These are phyloP conservation scores for Julus scanicus DNA, from an alignment of 2,888 invertebrate genomes.

Conservation along the genomic window DNA sequence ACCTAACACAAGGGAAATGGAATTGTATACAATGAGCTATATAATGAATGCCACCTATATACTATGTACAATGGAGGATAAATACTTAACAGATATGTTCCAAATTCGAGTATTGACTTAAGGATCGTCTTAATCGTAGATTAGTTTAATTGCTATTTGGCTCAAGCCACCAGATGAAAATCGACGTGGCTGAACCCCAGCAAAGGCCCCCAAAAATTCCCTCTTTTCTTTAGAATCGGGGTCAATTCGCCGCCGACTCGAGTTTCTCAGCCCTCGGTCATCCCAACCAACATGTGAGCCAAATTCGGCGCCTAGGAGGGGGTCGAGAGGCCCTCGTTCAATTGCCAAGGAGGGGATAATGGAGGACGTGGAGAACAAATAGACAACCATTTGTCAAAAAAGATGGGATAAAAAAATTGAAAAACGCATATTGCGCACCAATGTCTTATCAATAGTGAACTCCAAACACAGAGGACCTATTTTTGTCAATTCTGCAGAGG, in stretches of 20 bases:
- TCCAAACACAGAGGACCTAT: too few species aligned
- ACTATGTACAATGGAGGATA: too few species aligned
- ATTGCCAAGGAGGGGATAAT: slow-evolving; percentile 27
- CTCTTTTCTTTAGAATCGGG: background rate
- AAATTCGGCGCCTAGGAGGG: slow-evolving; percentile 6
- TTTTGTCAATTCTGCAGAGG: too few species aligned
- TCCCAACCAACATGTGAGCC: background rate
- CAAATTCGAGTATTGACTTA: too few species aligned
- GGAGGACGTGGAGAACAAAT: slow-evolving; percentile 8
- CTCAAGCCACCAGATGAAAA: background rate
- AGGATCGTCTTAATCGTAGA: background rate
- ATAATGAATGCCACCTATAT: too few species aligned
- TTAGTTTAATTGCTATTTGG: background rate
- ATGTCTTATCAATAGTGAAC: too few species aligned
- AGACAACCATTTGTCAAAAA: slow-evolving; percentile 26
- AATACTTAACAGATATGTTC: too few species aligned
- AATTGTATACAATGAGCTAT: too few species aligned
- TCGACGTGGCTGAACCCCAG: background rate
- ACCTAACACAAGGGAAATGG: too few species aligned
- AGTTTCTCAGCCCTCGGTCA: slow-evolving; percentile 14
- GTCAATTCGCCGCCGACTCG: slow-evolving; percentile 33
- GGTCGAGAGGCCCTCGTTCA: background rate
- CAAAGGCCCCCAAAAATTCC: background rate
- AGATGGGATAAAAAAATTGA: background rate
- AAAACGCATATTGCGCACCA: background rate